These are phyloP conservation scores for Pseudoatta argentina DNA, from an alignment of 1,140 invertebrate species.

Conservation along the genomic window DNA sequence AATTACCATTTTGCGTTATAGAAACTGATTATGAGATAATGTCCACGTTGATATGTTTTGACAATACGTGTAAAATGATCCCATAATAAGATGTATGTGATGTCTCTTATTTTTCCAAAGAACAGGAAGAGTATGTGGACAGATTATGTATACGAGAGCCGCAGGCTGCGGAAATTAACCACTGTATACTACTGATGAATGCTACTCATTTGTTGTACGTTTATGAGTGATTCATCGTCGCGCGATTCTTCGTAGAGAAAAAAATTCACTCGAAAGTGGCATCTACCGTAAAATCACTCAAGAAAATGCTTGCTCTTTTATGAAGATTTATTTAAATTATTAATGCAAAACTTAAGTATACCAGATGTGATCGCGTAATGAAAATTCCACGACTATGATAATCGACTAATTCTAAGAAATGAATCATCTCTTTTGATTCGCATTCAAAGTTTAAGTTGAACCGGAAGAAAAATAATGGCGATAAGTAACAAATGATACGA, in stretches of 20 bases:
- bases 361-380: not conserved
- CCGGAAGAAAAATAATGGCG: not conserved
- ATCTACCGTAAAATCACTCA: conserved; percentile 5
- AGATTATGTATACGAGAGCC: conserved; percentile 5
- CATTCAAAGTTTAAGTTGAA: conserved; percentile 3
- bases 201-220: conserved; percentile 33
- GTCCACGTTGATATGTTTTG: not conserved
- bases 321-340: conserved; percentile 18
- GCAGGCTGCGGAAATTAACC: conserved; percentile 21
- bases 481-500: not conserved
- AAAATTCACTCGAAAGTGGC: conserved; percentile 17
- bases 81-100: not conserved
- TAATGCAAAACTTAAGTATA: not conserved
- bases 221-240: conserved; percentile 62
- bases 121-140: not conserved
- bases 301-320: conserved; percentile 4
- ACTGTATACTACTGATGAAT: conserved; percentile 25
- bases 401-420: not conserved
- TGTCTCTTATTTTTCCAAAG: not conserved
- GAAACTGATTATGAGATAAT: not conserved
- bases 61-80: not conserved
- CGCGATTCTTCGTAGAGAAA: conserved; percentile 51
- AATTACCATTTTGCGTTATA: not conserved
- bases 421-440: not conserved
- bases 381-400: conserved; percentile 7